These are phyloP conservation scores for Pheosia gnoma DNA, from an alignment of 2,888 invertebrate genomes.

Conservation along the genomic window DNA sequence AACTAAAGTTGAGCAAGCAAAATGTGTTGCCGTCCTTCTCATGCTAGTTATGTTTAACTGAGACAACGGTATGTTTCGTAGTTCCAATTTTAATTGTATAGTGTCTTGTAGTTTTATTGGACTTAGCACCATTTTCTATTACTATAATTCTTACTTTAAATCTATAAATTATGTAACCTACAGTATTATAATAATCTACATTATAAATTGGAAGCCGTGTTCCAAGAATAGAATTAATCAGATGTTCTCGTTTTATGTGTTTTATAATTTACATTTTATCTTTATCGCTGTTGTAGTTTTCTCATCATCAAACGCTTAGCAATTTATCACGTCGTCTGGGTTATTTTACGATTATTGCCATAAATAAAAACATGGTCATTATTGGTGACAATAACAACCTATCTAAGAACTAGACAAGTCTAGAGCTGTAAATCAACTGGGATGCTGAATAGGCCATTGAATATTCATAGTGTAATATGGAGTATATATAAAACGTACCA, in stretches of 20 bases:
- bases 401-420: constrained; percentile 39
- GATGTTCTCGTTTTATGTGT: constrained; percentile 6
- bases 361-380: constrained; percentile 30
- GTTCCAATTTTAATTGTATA: too few species aligned
- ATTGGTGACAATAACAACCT: constrained; percentile 20
- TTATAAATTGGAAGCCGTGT: background rate
- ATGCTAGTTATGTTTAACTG: too few species aligned
- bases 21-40: too few species aligned
- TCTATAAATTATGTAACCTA: constrained; percentile 4
- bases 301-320: constrained; percentile 9
- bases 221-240: constrained; percentile 4
- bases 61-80: too few species aligned
- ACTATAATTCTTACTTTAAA: background rate
- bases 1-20: too few species aligned
- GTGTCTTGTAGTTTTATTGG: too few species aligned
- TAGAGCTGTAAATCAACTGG: constrained; percentile 47
- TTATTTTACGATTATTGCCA: constrained; percentile 32
- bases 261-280: background rate
- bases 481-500: constrained; percentile 45
- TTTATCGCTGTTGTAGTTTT: constrained; percentile 11
- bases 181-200: constrained; percentile 6
- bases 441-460: constrained; percentile 56
- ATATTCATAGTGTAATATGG: constrained; percentile 61
- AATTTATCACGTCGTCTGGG: constrained; percentile 19
- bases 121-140: too few species aligned